Evolutionary conservation across 2,113 vertebrate genomes (phyloP).

Genomic region (Turnix velox): DNA sequence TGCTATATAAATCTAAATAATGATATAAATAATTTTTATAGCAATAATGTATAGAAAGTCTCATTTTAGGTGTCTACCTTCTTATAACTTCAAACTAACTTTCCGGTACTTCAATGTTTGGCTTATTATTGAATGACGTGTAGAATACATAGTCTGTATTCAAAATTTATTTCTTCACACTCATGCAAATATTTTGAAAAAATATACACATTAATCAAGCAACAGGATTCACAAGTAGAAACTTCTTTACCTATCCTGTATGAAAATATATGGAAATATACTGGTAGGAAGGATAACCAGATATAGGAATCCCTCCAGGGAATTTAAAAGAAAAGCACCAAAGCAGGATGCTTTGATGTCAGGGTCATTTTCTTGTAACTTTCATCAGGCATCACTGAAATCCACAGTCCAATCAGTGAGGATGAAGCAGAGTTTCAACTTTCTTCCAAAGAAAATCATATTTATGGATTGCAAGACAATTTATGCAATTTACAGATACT

Average conservation of each 20-base stretch:
- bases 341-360: neutral
- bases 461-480: neutral
- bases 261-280: no score
- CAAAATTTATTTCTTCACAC: neutral
- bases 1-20: neutral
- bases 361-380: neutral
- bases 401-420: no score
- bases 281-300: neutral
- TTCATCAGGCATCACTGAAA: neutral
- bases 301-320: neutral
- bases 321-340: neutral
- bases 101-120: neutral
- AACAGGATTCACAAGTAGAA: neutral
- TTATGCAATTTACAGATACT: neutral
- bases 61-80: neutral
- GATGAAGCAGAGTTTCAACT: neutral
- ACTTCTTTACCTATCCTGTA: neutral
- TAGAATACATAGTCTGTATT: neutral
- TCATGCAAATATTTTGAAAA: neutral
- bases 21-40: neutral
- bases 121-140: neutral
- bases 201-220: neutral
- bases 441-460: neutral
- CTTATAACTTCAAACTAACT: neutral
- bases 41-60: neutral